phyloP scores from a whole-genome alignment of 1,140 invertebrate genomes.

The Lepidurus apus region DNA sequence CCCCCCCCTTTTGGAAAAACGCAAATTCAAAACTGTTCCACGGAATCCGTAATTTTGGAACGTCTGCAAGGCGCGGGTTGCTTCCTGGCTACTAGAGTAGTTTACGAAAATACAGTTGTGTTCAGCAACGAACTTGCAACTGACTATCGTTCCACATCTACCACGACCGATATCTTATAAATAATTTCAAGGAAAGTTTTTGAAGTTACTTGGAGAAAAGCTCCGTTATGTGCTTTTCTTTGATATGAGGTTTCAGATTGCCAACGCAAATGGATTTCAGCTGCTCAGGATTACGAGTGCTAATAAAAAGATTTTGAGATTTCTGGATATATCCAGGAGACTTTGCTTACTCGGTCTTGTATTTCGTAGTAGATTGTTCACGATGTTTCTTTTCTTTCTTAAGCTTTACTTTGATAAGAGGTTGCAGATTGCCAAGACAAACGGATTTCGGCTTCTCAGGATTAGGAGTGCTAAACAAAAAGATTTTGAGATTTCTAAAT shows the following conservation, averaged over 20 bases:
- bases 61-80: background rate
- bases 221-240: background rate
- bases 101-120: background rate
- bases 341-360: background rate
- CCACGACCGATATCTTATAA: background rate
- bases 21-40: background rate
- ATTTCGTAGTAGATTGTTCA: background rate
- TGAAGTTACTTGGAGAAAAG: background rate
- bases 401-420: background rate
- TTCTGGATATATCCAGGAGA: background rate
- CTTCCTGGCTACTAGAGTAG: background rate
- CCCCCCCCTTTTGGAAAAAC: background rate
- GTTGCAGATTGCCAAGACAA: background rate
- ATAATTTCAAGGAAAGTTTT: background rate
- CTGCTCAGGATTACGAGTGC: background rate
- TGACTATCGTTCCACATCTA: background rate
- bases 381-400: too few species aligned
- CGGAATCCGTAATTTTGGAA: slow-evolving; percentile 4
- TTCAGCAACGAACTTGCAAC: background rate
- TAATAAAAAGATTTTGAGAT: background rate
- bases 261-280: background rate
- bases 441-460: background rate
- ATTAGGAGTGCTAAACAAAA: background rate
- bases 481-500: background rate
- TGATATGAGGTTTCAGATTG: background rate